These are phyloP conservation scores for Monoplex corrugatus DNA, from an alignment of 2,888 invertebrate genomes.

Conservation along the genomic window DNA sequence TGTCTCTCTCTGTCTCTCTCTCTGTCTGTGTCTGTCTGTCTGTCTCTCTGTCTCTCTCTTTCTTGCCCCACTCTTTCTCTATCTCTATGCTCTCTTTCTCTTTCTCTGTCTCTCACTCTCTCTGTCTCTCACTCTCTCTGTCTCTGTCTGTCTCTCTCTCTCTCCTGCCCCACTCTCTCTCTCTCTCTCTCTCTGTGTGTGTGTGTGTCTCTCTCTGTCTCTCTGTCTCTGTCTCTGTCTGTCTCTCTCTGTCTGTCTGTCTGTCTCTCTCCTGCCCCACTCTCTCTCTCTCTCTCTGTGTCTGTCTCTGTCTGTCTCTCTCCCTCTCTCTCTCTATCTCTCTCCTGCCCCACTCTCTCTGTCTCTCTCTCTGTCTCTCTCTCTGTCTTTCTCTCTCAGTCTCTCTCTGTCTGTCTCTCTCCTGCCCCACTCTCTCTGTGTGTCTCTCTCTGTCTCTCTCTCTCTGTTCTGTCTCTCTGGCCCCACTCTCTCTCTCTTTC, in stretches of 20 bases:
- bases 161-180: too few relatives aligned
- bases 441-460: conserved; percentile 3
- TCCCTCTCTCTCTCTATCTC: conserved; percentile 21
- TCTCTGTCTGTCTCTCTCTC: too few relatives aligned
- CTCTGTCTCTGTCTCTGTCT: background rate
- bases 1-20: too few relatives aligned
- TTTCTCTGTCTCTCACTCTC: too few relatives aligned
- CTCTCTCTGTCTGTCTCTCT: conserved; percentile 1
- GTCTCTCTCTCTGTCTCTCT: background rate
- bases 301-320: background rate
- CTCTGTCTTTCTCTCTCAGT: background rate
- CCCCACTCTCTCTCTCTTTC: conserved; percentile 2
- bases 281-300: background rate
- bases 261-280: background rate
- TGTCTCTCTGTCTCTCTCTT: too few relatives aligned
- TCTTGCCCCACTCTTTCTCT: too few relatives aligned
- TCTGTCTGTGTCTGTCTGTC: too few relatives aligned
- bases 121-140: too few relatives aligned
- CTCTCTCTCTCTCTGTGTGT: too few relatives aligned
- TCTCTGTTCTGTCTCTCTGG: too few relatives aligned
- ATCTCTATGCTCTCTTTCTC: too few relatives aligned
- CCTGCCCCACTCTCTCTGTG: background rate
- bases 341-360: background rate
- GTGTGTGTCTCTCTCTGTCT: background rate
- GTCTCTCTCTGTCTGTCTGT: background rate